Percentiles rank a stretch among this genome's conserved stretches.
These are phyloP conservation scores for Achlya flavicornis DNA, from an alignment of 2,888 invertebrate species.

Conservation along the genomic window DNA sequence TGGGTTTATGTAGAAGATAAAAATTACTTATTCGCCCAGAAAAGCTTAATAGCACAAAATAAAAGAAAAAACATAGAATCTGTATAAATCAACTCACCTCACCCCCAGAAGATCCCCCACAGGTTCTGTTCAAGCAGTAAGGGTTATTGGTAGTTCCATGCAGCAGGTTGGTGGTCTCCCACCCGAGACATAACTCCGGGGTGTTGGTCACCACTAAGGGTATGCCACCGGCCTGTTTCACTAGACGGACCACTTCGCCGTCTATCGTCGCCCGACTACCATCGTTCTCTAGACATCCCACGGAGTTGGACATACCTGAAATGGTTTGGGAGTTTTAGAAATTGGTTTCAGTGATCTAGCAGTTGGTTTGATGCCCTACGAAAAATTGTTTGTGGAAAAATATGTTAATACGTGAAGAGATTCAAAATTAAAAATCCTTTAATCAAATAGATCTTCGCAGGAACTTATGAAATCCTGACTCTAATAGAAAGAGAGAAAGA, in stretches of 20 bases:
- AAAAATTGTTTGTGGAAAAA: no score
- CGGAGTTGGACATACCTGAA: conserved; percentile 87
- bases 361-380: no score
- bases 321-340: neutral
- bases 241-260: conserved; percentile 86
- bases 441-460: no score
- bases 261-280: conserved; percentile 84
- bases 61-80: no score
- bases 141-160: conserved; percentile 93
- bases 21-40: no score
- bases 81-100: conserved; percentile 85
- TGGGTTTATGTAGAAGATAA: no score
- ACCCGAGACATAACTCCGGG: conserved; percentile 94
- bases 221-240: conserved; percentile 90
- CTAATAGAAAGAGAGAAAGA: no score
- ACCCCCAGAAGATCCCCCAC: conserved; percentile 95
- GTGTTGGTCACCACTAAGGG: conserved; percentile 92
- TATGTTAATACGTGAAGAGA: no score
- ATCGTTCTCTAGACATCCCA: conserved; percentile 84
- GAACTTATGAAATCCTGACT: no score
- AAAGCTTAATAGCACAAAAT: no score
- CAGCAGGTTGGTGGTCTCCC: conserved; percentile 92
- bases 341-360: no score
- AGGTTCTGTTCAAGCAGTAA: conserved; percentile 88
- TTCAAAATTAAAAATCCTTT: no score